Evolutionary conservation across 2,888 invertebrate genomes (phyloP), one percentile per base, ranked within the genome.

Genomic region (Lepidonotus clava): DNA sequence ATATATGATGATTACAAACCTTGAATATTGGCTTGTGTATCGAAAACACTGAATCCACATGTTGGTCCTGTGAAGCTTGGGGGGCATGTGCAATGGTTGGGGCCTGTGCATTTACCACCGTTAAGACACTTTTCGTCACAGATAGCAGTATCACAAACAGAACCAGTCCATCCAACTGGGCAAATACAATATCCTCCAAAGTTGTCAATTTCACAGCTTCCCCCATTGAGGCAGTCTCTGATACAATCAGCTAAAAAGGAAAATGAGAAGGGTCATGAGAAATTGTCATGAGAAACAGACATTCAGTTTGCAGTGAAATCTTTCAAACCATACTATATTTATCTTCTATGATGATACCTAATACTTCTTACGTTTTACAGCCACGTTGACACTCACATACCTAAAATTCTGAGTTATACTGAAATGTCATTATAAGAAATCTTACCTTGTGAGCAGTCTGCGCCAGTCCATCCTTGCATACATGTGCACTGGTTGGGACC

Each of bases 41-140:
- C 28, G 38, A 76, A 53, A 21, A 76, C 38, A 36, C 76, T 76
- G 51, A 85, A 76, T 8, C 94, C 93, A 90, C 95, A 95, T 24
- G 92, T 89, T 0, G 91, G 89, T 5, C 99, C 99, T 0, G 97
- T 97, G 97, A 97, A 99, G 24, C 98, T 98, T 0, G 98, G 97
- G 89, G 97, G 96, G 92, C 99, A 99, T 91, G 98, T 97, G 94
- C 99, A 99, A 88, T 40, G 38, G 71, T 76, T 84, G 1, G 67
- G 84, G n/a, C 66, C 80, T 51, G 83, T 67, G 46, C 89, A 89
- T 21, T 83, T 86, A n/a, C 87, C 86, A n/a, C 80, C 80, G 1
- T 83, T 84, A 18, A 38, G 36, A 41, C 88, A 88, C 28, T 67
- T 61, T 4, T 40, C 38, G 34, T 84, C 83, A 24, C 53, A 85